These are phyloP conservation scores for Podargus strigoides DNA, from an alignment of 2,797 vertebrate species.

Conservation along the genomic window DNA sequence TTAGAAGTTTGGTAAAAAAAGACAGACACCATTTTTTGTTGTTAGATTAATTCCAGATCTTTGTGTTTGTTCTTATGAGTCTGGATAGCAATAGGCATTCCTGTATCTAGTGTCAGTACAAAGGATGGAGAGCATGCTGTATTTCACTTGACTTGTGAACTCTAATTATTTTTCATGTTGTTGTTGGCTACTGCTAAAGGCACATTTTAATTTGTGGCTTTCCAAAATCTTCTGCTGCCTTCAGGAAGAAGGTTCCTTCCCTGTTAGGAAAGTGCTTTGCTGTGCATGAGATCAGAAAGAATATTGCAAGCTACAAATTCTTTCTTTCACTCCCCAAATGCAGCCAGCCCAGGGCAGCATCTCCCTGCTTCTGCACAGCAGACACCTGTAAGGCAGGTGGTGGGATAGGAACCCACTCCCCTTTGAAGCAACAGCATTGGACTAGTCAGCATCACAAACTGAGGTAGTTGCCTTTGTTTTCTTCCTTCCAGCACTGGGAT, in stretches of 20 bases:
- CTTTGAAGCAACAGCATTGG: background rate
- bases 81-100: background rate
- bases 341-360: background rate
- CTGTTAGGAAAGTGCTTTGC: background rate
- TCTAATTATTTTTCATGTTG: background rate
- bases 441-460: background rate
- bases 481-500: conserved; percentile 85
- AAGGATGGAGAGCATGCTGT: background rate
- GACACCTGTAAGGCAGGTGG: background rate
- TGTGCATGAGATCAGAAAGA: background rate
- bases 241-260: background rate
- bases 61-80: background rate
- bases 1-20: background rate
- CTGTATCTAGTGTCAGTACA: background rate
- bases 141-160: background rate
- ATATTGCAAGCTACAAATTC: background rate
- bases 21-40: background rate
- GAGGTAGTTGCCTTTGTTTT: background rate
- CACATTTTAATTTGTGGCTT: background rate
- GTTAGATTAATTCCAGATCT: background rate
- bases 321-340: background rate
- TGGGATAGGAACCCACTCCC: background rate
- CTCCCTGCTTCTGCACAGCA: background rate
- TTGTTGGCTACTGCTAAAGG: background rate
- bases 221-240: background rate